Conservation (phyloP, 2,113 vertebrate genomes). For the Taxidea taxus region DNA sequence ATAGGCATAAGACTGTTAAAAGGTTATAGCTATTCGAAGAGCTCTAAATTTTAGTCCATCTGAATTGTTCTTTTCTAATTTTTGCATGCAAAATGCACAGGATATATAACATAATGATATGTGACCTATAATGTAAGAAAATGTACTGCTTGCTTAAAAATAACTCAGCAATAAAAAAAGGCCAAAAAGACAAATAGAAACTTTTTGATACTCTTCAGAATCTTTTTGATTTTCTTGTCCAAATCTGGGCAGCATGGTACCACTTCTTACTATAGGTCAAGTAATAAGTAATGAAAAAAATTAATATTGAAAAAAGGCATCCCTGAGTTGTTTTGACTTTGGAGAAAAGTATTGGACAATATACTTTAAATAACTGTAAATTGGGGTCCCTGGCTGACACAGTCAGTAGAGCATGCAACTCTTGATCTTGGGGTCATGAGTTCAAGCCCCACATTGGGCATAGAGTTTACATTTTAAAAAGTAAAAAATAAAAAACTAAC, state of each 20-base stretch:
- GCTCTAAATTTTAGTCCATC: neutral
- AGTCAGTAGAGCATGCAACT: neutral
- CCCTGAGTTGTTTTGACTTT: conserved; percentile 35
- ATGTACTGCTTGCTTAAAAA: conserved; percentile 29
- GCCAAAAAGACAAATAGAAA: neutral
- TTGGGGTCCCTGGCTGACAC: neutral
- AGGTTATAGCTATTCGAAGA: neutral
- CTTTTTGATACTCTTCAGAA: neutral
- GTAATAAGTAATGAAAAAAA: conserved; percentile 11
- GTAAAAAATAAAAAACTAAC: neutral
- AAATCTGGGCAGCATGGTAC: neutral
- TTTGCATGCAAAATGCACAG: conserved; percentile 5
- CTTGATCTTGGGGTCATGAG: neutral
- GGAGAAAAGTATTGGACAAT: neutral
- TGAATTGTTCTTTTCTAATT: conserved; percentile 21
- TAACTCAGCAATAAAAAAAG: neutral
- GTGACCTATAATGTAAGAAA: neutral
- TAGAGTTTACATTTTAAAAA: neutral
- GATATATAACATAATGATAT: neutral
- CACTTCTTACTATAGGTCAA: neutral
- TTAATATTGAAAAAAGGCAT: neutral
- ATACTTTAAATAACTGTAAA: conserved; percentile 33
- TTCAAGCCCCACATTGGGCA: neutral
- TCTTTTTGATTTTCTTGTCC: conserved; percentile 5
- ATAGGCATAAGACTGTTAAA: neutral